Evolutionary conservation across 2,888 invertebrate species (phyloP).

Genomic region (Mycogona germanica): DNA sequence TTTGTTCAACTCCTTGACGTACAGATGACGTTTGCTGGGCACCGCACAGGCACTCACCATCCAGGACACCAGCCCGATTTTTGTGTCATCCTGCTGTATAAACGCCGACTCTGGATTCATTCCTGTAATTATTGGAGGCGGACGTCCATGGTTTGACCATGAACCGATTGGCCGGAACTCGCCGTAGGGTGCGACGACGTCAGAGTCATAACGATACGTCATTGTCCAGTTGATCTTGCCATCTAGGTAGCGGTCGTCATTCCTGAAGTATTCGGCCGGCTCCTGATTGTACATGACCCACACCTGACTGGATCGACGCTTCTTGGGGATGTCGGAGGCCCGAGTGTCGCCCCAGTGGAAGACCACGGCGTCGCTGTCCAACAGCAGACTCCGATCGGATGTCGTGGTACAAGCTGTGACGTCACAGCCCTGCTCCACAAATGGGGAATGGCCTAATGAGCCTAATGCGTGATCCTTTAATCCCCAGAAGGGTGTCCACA

Average conservation of each 20-base stretch:
- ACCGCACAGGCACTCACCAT: conserved; percentile 8
- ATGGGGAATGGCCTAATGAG: too few species aligned
- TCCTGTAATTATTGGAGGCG: too few species aligned
- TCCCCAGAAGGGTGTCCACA: too few species aligned
- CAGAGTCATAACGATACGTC: conserved; percentile 26
- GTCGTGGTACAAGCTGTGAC: conserved; percentile 11
- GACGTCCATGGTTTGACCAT: too few species aligned
- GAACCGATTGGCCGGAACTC: too few species aligned
- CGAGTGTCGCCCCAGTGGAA: conserved; percentile 21
- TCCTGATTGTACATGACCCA: conserved; percentile 22
- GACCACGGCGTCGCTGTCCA: conserved; percentile 18
- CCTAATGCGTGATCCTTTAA: too few species aligned
- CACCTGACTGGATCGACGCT: conserved; percentile 12
- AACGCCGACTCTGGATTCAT: too few species aligned
- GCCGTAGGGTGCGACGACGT: too few species aligned
- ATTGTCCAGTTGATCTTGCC: conserved; percentile 29
- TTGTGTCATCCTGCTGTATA: too few species aligned
- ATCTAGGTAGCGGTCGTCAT: conserved; percentile 18
- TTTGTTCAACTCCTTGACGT: conserved; percentile 6
- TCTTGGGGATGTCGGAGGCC: conserved; percentile 10
- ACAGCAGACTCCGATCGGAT: conserved; percentile 10
- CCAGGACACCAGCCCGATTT: conserved; percentile 20
- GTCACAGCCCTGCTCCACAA: too few species aligned
- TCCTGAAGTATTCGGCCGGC: conserved; percentile 18
- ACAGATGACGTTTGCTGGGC: conserved; percentile 7